Evolutionary conservation across 2,888 invertebrate species (phyloP), one percentile per base, ranked within the genome.

Genomic region (Linnaemya tessellans): DNA sequence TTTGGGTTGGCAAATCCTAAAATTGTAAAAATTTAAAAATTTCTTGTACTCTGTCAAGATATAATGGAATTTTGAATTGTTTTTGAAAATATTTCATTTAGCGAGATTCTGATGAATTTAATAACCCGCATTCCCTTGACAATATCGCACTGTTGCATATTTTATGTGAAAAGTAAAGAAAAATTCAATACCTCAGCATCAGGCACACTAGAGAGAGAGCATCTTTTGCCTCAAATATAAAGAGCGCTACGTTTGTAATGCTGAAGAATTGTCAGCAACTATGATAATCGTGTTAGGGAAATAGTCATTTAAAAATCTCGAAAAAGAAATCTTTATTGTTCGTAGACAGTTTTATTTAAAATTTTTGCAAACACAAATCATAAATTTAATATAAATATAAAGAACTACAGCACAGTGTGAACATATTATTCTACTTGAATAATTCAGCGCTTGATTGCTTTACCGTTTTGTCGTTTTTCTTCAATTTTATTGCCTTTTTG

Each of bases 51-150:
- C 46, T 46, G 46, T 15, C 46, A 46, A 5, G n/a, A 46, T n/a
- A n/a, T 5, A 46, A n/a, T 15, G 15, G 7, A 15, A 46, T n/a
- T 46, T 46, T 46, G 46, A 46, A 46, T 46, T 46, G 46, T 54
- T 11, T 64, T 54, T 25, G 46, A 60, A 78, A 73, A 62, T 70
- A 58, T 65, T 73, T 64, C 54, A 20, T 67, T 64, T 71, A 58
- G 38, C 13, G 41, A 65, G 80, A 41, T 78, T 77, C 38, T 56
- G 54, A 77, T 54, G 20, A 71, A 80, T 80, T 67, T 74, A 60
- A 73, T 58, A 78, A 73, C 60, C 77, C 43, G 54, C 81, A 84
- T 84, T 86, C 81, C 51, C 81, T 80, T 84, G 84, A 71, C 51
- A 75, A 62, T 13, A 74, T 81, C 67, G 56, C 71, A 77, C 74